Percentiles rank a stretch among this genome's conserved stretches.
Evolutionary conservation across 2,797 vertebrate species (phyloP).

Genomic region (Anguilla marmorata): DNA sequence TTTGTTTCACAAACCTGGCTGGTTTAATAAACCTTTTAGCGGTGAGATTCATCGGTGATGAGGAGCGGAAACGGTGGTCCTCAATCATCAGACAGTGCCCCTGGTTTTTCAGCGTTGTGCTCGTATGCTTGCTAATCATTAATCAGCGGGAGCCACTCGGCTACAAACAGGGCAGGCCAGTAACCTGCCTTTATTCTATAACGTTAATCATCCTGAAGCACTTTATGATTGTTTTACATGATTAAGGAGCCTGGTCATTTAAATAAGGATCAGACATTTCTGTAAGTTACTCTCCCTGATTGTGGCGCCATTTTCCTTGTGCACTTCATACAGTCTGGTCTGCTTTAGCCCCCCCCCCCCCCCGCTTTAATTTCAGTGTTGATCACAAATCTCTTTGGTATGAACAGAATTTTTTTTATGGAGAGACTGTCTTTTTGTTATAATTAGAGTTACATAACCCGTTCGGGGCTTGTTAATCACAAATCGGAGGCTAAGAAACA

Average conservation of each 20-base stretch:
- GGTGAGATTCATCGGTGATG: not conserved
- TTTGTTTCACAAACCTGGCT: not conserved
- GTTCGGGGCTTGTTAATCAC: not conserved
- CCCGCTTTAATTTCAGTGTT: not conserved
- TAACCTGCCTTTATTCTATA: not conserved
- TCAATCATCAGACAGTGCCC: not conserved
- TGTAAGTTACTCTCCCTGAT: not conserved
- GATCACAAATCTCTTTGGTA: not conserved
- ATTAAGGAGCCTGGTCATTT: not conserved
- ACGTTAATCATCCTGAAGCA: not conserved
- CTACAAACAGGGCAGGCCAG: not conserved
- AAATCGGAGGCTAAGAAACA: not conserved
- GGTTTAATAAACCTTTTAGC: not conserved
- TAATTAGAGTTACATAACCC: not conserved
- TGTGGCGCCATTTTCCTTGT: not conserved
- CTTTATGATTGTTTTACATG: slow-evolving; percentile 1
- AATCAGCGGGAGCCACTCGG: not conserved
- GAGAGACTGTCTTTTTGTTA: not conserved
- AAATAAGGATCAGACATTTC: not conserved
- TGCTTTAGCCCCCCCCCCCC: not conserved
- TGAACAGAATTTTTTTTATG: not conserved
- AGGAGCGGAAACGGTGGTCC: not conserved
- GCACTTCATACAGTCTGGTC: not conserved
- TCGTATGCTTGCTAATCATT: not conserved
- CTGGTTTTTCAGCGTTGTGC: not conserved